These are phyloP conservation scores for Coelopa frigida DNA, from an alignment of 1,140 invertebrate species.

Conservation along the genomic window DNA sequence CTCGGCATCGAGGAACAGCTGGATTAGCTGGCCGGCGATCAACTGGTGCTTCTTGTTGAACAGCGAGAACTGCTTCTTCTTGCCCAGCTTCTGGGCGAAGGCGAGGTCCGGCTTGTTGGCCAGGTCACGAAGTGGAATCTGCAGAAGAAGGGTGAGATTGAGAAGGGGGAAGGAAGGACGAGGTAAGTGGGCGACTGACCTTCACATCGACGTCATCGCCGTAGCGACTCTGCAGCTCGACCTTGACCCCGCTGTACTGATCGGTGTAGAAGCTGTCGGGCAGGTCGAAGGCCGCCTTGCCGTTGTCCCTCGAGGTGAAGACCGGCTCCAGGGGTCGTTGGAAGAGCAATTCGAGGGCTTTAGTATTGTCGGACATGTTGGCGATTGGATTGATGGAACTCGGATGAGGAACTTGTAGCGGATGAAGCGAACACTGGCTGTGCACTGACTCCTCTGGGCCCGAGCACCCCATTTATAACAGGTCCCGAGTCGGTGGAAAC, in stretches of 20 bases:
- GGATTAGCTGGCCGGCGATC: conserved; percentile 51
- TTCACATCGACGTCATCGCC: conserved; percentile 45
- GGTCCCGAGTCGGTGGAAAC: too few relatives aligned
- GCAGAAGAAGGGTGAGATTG: not conserved
- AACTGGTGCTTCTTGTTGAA: conserved; percentile 51
- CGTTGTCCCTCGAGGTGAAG: conserved; percentile 55
- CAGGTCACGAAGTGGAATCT: conserved; percentile 48
- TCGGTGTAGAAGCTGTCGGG: conserved; percentile 47
- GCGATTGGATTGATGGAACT: too few relatives aligned
- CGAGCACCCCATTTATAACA: too few relatives aligned
- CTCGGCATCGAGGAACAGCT: conserved; percentile 45
- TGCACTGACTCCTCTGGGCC: too few relatives aligned
- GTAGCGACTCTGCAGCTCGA: conserved; percentile 49
- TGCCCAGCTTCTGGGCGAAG: conserved; percentile 22
- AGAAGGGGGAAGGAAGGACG: not conserved
- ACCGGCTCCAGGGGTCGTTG: conserved; percentile 57
- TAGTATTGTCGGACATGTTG: conserved; percentile 14
- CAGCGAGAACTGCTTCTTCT: conserved; percentile 49
- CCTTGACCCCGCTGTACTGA: conserved; percentile 29
- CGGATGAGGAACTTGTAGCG: too few relatives aligned
- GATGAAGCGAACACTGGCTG: too few relatives aligned
- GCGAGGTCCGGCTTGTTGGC: conserved; percentile 29
- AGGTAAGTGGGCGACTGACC: too few relatives aligned
- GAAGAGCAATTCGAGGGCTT: conserved; percentile 50
- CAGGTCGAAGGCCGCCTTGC: conserved; percentile 53